Evolutionary conservation across 2,113 vertebrate genomes (phyloP).

Genomic region (Saccopteryx bilineata): DNA sequence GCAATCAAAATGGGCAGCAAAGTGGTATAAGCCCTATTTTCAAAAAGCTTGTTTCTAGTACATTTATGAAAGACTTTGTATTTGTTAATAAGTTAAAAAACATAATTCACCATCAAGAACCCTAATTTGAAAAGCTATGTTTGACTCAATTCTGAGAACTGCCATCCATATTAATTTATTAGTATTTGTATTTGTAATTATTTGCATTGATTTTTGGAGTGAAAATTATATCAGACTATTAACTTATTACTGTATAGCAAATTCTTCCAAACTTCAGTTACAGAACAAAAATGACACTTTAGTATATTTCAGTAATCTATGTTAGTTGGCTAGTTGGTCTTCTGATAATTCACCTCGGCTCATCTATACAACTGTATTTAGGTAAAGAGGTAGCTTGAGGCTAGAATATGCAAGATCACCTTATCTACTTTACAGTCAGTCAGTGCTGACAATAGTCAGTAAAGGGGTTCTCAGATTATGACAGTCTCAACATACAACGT

Average conservation of each 20-base stretch:
- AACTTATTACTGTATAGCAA: neutral
- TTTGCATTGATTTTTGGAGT: neutral
- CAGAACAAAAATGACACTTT: neutral
- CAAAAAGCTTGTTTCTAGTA: neutral
- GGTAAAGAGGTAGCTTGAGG: neutral
- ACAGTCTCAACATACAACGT: too few species aligned
- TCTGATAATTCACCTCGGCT: neutral
- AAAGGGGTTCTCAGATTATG: too few species aligned
- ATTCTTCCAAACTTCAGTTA: neutral
- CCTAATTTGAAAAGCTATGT: neutral
- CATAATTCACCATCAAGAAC: neutral
- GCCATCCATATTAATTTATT: neutral
- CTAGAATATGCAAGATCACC: neutral
- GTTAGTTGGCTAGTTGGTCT: neutral
- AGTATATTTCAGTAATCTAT: neutral
- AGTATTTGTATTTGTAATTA: neutral
- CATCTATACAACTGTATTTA: neutral
- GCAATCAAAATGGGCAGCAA: neutral
- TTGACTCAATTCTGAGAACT: neutral
- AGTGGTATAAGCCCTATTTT: neutral
- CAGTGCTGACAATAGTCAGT: neutral
- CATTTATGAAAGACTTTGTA: neutral
- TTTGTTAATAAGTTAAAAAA: neutral
- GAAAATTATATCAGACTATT: neutral
- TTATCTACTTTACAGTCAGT: neutral